Evolutionary conservation across 2,888 invertebrate genomes (phyloP).

Genomic region (Eristalis pertinax): DNA sequence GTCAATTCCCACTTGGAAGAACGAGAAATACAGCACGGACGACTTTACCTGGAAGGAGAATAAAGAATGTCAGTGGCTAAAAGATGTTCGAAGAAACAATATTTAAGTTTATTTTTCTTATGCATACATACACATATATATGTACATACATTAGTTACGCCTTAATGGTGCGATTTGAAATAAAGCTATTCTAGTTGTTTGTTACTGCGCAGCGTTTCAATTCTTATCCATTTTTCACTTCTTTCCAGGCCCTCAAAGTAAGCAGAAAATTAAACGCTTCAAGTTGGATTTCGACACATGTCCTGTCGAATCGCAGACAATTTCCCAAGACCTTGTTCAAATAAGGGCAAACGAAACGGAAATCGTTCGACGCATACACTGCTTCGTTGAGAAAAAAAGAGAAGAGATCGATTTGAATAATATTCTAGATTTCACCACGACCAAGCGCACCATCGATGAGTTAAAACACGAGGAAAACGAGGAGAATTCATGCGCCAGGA

Average conservation of each 20-base stretch:
- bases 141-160: conserved; percentile 19
- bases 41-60: conserved; percentile 90
- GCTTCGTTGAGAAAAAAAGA: conserved; percentile 89
- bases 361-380: conserved; percentile 86
- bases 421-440: conserved; percentile 87
- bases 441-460: conserved; percentile 63
- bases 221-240: conserved; percentile 12
- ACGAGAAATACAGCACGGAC: conserved; percentile 89
- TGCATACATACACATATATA: conserved; percentile 8
- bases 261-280: conserved; percentile 50
- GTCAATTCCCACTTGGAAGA: conserved; percentile 97
- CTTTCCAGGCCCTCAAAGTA: conserved; percentile 25
- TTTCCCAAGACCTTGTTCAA: conserved; percentile 84
- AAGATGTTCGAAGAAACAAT: conserved; percentile 81
- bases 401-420: conserved; percentile 88
- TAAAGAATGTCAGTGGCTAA: conserved; percentile 90
- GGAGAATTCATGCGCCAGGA: conserved; percentile 87
- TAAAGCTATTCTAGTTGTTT: conserved; percentile 52
- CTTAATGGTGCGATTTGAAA: conserved; percentile 27
- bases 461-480: conserved; percentile 39
- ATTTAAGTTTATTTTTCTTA: conserved; percentile 73
- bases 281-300: conserved; percentile 73
- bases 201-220: conserved; percentile 27
- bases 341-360: conserved; percentile 87
- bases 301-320: conserved; percentile 74